Conservation (phyloP, 2,113 vertebrate genomes). For the Fulica atra region DNA sequence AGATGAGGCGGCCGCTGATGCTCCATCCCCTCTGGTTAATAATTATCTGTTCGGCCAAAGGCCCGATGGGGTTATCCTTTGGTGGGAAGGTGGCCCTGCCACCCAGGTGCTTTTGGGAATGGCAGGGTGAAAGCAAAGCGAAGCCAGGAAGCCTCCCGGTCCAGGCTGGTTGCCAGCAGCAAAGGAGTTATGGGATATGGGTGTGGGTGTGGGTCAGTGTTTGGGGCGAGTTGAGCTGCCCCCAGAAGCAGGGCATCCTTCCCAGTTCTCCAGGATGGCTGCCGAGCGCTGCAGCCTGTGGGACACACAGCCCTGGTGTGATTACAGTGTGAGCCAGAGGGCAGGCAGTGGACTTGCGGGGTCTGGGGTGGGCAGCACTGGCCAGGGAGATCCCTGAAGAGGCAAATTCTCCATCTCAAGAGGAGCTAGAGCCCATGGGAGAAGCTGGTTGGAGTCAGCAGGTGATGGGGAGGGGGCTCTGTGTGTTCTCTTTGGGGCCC, state of each 20-base stretch:
- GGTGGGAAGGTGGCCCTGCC: background rate
- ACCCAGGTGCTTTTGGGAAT: background rate
- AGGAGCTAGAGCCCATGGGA: background rate
- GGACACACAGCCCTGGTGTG: background rate
- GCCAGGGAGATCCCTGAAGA: background rate
- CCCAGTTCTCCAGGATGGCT: background rate
- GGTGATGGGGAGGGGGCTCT: background rate
- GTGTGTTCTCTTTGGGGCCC: background rate
- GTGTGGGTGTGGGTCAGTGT: constrained; percentile 1
- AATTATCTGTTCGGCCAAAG: background rate
- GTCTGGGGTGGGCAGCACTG: background rate
- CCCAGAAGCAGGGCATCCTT: background rate
- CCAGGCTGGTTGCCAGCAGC: background rate
- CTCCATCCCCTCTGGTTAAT: background rate
- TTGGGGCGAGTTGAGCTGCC: background rate
- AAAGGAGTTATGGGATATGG: background rate
- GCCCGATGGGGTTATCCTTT: fast-evolving
- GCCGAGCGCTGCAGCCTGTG: fast-evolving
- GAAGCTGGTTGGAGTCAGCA: background rate
- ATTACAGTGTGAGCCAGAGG: background rate
- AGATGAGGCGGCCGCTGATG: background rate
- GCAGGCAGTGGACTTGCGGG: background rate
- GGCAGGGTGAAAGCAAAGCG: background rate
- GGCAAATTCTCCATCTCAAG: background rate
- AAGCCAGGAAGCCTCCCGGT: background rate